Conservation (phyloP, 2,888 invertebrate species). For the Nematopogon swammerdamellus region DNA sequence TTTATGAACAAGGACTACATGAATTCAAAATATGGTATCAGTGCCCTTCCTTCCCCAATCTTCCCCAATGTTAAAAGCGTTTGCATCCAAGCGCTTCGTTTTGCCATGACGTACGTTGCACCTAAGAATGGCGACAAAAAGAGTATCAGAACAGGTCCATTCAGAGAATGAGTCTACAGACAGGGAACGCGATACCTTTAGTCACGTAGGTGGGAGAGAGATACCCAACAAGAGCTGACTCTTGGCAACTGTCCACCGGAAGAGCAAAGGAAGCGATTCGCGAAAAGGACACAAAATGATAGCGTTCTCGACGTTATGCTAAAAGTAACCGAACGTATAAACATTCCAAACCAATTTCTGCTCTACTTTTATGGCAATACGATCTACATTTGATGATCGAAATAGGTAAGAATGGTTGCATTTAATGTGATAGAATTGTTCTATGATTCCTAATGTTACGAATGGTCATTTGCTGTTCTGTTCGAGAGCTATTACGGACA, state of each 20-base stretch:
- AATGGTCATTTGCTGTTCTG: background rate
- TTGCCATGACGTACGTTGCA: too few species aligned
- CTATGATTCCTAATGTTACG: background rate
- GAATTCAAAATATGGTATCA: too few species aligned
- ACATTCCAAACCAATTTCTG: too few species aligned
- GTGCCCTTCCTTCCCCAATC: too few species aligned
- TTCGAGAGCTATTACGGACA: background rate
- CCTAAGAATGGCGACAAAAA: background rate
- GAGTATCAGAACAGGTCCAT: slow-evolving; percentile 22
- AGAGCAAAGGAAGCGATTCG: slow-evolving; percentile 13
- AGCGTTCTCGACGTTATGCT: background rate
- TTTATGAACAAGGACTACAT: too few species aligned
- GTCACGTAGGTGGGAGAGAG: slow-evolving; percentile 13
- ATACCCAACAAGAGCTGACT: slow-evolving; percentile 20
- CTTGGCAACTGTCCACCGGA: slow-evolving; percentile 56
- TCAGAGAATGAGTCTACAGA: slow-evolving; percentile 39
- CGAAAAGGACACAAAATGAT: background rate
- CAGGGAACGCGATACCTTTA: slow-evolving; percentile 22
- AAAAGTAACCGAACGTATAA: background rate
- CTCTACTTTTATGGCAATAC: too few species aligned
- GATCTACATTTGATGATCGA: too few species aligned
- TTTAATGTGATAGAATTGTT: background rate
- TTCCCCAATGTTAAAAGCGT: too few species aligned
- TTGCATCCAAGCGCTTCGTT: too few species aligned
- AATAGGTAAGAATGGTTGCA: background rate